phyloP scores from a whole-genome alignment of 2,113 vertebrate genomes.

The Sander vitreus region DNA sequence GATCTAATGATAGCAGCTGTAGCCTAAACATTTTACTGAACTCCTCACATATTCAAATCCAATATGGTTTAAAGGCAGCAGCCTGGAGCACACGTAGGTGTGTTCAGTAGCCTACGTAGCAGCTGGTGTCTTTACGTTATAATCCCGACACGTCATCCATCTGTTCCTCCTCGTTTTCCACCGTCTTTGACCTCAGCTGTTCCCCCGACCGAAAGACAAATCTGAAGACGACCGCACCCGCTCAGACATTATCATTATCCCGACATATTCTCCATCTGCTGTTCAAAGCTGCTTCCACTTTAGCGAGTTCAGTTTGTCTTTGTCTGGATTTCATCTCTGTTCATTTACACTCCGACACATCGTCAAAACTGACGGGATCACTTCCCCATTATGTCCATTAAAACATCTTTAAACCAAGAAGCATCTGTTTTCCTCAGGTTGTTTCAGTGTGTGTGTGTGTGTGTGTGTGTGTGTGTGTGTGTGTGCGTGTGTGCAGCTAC shows the following conservation, averaged over 20 bases:
- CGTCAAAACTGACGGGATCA: background rate
- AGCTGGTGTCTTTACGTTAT: constrained; percentile 34
- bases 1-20: constrained; percentile 21
- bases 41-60: background rate
- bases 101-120: constrained; percentile 9
- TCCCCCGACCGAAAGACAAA: background rate
- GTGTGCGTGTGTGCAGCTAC: background rate
- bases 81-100: background rate
- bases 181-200: background rate
- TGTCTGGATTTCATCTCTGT: background rate
- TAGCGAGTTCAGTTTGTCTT: background rate
- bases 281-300: background rate
- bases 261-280: constrained; percentile 22
- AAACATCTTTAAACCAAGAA: constrained; percentile 26
- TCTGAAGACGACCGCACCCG: background rate
- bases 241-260: background rate
- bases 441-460: constrained; percentile 3
- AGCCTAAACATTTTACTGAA: background rate
- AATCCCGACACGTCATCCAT: constrained; percentile 59
- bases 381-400: background rate
- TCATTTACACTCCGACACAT: background rate
- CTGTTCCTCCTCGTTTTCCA: constrained; percentile 14
- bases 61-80: background rate
- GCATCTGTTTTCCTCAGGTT: background rate
- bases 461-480: too few relatives aligned